These are phyloP conservation scores for Thunnus albacares DNA, from an alignment of 2,797 vertebrate genomes.

Conservation along the genomic window DNA sequence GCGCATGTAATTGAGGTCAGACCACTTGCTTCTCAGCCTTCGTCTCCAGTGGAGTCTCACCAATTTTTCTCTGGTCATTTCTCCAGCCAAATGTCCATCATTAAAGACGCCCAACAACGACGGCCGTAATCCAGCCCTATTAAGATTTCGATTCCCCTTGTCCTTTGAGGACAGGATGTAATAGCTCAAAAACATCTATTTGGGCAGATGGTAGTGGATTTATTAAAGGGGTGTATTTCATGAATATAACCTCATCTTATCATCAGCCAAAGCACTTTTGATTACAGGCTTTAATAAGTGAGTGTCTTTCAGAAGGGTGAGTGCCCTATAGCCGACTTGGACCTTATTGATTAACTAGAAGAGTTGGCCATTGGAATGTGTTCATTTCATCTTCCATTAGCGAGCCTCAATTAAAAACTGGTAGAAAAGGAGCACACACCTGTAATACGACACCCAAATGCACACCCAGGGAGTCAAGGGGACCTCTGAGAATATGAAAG, in stretches of 20 bases:
- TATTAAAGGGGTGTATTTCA: constrained; percentile 69
- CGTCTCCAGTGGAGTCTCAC: constrained; percentile 31
- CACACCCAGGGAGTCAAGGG: constrained; percentile 26
- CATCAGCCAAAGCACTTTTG: constrained; percentile 64
- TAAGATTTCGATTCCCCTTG: constrained; percentile 63
- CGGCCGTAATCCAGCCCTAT: constrained; percentile 59
- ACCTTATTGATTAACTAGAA: constrained; percentile 61
- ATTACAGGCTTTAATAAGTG: constrained; percentile 64
- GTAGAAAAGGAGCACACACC: constrained; percentile 12
- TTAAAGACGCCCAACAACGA: constrained; percentile 45
- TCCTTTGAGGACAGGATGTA: constrained; percentile 63
- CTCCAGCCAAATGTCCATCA: constrained; percentile 49
- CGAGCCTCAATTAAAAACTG: constrained; percentile 60
- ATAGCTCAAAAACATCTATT: constrained; percentile 77
- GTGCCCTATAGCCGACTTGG: constrained; percentile 59
- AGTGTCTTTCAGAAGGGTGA: constrained; percentile 66
- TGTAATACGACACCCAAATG: constrained; percentile 9
- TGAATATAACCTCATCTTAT: constrained; percentile 63
- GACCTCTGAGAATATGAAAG: constrained; percentile 48
- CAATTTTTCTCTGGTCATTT: constrained; percentile 39
- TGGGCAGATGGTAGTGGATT: constrained; percentile 68
- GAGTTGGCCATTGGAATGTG: constrained; percentile 42
- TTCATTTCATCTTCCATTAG: constrained; percentile 65
- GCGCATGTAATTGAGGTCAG: constrained; percentile 56
- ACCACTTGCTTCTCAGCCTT: constrained; percentile 25